A percentile compares a stretch with the other conserved stretches of the same genome.
These are phyloP conservation scores for Corapipo altera DNA, from an alignment of 2,113 vertebrate species.

Conservation along the genomic window DNA sequence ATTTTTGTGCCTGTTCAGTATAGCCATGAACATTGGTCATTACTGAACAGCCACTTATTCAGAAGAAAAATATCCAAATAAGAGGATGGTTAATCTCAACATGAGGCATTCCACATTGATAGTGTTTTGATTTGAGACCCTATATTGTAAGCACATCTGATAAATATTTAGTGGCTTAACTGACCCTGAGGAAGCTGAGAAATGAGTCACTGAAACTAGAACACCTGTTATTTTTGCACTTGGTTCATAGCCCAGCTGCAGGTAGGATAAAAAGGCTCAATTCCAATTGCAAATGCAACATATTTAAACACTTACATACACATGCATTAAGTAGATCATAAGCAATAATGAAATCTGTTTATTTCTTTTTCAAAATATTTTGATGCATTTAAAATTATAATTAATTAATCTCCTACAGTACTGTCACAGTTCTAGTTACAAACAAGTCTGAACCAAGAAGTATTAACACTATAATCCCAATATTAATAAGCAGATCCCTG, in stretches of 20 bases:
- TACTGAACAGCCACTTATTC: not conserved
- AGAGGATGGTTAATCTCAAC: not conserved
- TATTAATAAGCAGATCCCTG: not conserved
- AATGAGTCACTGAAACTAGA: not conserved
- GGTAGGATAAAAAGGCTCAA: slow-evolving; percentile 5
- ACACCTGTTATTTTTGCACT: slow-evolving; percentile 8
- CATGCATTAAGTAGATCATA: not conserved
- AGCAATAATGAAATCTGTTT: slow-evolving; percentile 2
- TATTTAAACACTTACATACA: not conserved
- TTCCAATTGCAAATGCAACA: not conserved
- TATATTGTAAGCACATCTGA: not conserved
- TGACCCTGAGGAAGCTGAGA: slow-evolving; percentile 9
- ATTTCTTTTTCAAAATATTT: slow-evolving; percentile 26
- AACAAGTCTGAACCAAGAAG: not conserved
- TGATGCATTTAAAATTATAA: not conserved
- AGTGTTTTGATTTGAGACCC: not conserved
- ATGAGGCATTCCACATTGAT: not conserved
- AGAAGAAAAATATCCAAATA: not conserved
- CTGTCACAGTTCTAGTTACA: not conserved
- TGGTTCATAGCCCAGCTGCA: slow-evolving; percentile 4
- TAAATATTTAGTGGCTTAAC: not conserved
- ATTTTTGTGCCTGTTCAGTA: not conserved
- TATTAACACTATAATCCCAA: not conserved
- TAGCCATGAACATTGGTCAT: not conserved
- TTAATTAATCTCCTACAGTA: not conserved